Evolutionary conservation across 2,797 vertebrate species (phyloP).

Genomic region (Siniperca scherzeri): DNA sequence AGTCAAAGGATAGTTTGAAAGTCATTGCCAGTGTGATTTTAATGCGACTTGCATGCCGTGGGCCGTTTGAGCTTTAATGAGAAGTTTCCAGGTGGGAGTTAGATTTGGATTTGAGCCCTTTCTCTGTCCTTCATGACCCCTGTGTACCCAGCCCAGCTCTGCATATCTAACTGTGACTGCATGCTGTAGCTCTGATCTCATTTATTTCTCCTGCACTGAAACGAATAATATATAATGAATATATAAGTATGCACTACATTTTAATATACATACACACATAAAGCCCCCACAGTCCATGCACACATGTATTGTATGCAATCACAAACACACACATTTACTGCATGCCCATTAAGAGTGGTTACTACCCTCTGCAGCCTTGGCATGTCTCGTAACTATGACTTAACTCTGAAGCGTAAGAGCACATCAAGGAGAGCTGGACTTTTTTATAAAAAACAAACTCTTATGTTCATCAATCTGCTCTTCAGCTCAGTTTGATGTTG

Average conservation of each 20-base stretch:
- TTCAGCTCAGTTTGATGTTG: slow-evolving; percentile 1
- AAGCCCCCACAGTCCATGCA: background rate
- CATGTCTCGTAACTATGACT: background rate
- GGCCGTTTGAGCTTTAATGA: slow-evolving; percentile 75
- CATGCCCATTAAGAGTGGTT: background rate
- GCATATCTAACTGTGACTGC: slow-evolving; percentile 20
- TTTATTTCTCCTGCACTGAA: slow-evolving; percentile 21
- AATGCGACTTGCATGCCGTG: slow-evolving; percentile 60
- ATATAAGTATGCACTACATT: background rate
- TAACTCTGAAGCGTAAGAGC: slow-evolving; percentile 19
- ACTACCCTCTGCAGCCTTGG: background rate
- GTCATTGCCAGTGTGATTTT: slow-evolving; percentile 75
- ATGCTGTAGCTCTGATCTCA: background rate
- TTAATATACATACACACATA: slow-evolving; percentile 3
- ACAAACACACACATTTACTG: slow-evolving; percentile 2
- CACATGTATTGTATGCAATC: background rate
- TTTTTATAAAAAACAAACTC: background rate
- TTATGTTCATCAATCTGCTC: slow-evolving; percentile 12
- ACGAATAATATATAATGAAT: slow-evolving; percentile 20
- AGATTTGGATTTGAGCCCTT: slow-evolving; percentile 54
- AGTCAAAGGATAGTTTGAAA: slow-evolving; percentile 77
- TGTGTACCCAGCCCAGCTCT: slow-evolving; percentile 24
- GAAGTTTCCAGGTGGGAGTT: slow-evolving; percentile 73
- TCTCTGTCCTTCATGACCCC: slow-evolving; percentile 65
- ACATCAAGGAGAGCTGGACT: slow-evolving; percentile 11